Conservation (phyloP, 2,888 invertebrate genomes). For the Deilephila porcellus region DNA sequence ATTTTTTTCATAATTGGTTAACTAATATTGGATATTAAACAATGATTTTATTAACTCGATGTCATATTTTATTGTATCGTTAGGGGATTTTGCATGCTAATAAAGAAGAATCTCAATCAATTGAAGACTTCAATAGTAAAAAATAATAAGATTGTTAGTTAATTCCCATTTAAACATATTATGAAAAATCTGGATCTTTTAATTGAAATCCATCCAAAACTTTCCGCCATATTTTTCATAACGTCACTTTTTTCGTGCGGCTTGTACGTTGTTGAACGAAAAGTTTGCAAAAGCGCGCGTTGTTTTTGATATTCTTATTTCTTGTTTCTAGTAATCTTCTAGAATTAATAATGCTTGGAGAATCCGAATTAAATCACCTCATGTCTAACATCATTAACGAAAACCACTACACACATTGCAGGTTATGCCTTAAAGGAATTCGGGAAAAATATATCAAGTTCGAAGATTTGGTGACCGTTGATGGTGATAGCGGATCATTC, state of each 20-base stretch:
- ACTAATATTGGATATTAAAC: no score
- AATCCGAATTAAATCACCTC: slow-evolving; percentile 57
- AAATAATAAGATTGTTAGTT: no score
- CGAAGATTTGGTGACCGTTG: slow-evolving; percentile 58
- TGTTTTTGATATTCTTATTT: slow-evolving; percentile 40
- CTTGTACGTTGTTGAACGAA: slow-evolving; percentile 69
- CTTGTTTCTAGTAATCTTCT: slow-evolving; percentile 28
- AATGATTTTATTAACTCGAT: no score
- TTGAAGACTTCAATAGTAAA: no score
- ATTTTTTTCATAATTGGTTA: no score
- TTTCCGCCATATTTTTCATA: slow-evolving; percentile 30
- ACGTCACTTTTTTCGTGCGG: slow-evolving; percentile 19
- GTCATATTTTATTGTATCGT: no score
- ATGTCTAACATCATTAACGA: slow-evolving; percentile 66
- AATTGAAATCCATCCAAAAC: neutral
- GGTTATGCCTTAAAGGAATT: slow-evolving; percentile 71
- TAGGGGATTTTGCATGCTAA: no score
- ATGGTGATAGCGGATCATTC: slow-evolving; percentile 44
- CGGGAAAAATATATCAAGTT: slow-evolving; percentile 63
- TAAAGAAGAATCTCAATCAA: no score
- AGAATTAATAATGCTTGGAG: slow-evolving; percentile 49
- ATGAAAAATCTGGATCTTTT: neutral
- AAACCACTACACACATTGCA: slow-evolving; percentile 70
- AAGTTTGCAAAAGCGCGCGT: slow-evolving; percentile 62
- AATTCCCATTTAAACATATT: no score